Evolutionary conservation across 2,113 vertebrate genomes (phyloP), one percentile per base, ranked within the genome.

Genomic region (Syngnathus typhle): DNA sequence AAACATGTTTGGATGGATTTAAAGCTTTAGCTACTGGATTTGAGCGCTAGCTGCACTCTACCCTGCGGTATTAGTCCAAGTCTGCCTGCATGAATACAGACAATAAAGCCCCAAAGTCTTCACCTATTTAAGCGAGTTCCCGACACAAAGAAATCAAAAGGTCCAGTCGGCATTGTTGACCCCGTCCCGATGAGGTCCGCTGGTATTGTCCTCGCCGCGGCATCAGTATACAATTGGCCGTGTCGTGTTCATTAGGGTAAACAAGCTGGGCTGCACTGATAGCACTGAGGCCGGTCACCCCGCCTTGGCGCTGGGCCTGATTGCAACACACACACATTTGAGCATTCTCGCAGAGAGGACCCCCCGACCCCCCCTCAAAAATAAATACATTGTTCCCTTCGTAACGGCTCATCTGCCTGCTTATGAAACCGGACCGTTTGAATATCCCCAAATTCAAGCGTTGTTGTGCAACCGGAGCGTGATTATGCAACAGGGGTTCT

Each of bases 201-300:
- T n/a, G 32, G 74, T 51, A 73, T 80, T 78, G 79, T 75, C 70
- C 67, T 68, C 54, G 72, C 69, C 75, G 65, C 72, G 19, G 59
- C 38, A 21, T 82, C 83, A 82, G 81, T 70, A 70, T 76, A 37
- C 69, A 84, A 81, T 82, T 71, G 59, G 32, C 70, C 56, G 73
- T 83, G 75, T 81, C 70, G 66, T 77, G 76, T 84, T 85, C 79
- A 81, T 82, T 80, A 74, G 72, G 66, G 70, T 82, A 86, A 89
- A 90, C 86, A 88, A 75, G 82, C 86, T 88, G 85, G 27, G 80
- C 70, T 76, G 65, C 73, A 73, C 73, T 80, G 88, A 87, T 85
- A 86, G 82, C 81, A 77, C 67, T 32, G 73, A 73, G 69, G 71
- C 76, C 79, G 76, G 78, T 84, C 77, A 76, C 79, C 76, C 70